Evolutionary conservation across 2,113 vertebrate genomes (phyloP), one percentile per base, ranked within the genome.

Genomic region (Lophotis ruficrista): DNA sequence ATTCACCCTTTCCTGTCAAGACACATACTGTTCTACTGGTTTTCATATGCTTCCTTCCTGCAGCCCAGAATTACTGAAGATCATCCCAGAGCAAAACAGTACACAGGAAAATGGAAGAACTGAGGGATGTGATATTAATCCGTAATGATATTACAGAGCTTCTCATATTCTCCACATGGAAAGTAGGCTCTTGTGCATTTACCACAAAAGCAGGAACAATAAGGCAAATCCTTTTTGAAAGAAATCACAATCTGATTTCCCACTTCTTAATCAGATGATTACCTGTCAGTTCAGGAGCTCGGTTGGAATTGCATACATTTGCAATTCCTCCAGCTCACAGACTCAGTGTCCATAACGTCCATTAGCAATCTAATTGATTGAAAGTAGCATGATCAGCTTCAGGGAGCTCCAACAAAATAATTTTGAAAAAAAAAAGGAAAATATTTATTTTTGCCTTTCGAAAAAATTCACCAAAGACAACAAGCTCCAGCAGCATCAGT

Each of bases 271-370:
- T n/a, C 43, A 64, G 60, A 81, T 28, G 58, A 83, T 94, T 73
- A 80, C 54, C 60, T 45, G 31, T 66, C 85, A 70, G 43, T 38
- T 61, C 54, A 66, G 68, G 35, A 83, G 68, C 30, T 27, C 1
- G 0, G 24, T 41, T 70, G 33, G 54, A 93, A 31, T 21, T 0
- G 0, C 28, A 0, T 7, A 58, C 5, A 4, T 37, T 60, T 78
- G 58, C 47, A 90, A 20, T 30, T 86, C 58, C 64, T 51, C 3
- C 37, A 79, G 73, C 50, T 80, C 78, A 65, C 33, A 27, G 48
- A 45, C 33, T 58, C 38, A 1, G 9, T 3, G 10, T 51, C 47
- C 83, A 75, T 31, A 31, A 78, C 71, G 51, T 12, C 48, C 47
- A 68, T 21, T 7, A 94, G 38, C 61, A 37, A 45, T n/a, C 8